phyloP scores from a whole-genome alignment of 2,888 invertebrate genomes.

The Eristalis pertinax region DNA sequence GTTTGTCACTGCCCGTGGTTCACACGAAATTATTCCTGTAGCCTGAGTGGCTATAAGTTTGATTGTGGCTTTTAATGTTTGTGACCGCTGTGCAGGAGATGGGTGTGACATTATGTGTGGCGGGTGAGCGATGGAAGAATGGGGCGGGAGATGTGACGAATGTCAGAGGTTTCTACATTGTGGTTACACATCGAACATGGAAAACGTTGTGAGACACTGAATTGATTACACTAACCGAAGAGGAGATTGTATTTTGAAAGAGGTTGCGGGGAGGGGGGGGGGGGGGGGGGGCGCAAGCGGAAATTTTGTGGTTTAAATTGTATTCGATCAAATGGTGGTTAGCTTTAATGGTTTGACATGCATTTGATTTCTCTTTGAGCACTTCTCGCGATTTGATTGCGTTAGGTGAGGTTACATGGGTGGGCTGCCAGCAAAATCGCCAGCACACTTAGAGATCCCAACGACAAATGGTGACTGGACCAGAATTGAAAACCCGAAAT shows the following conservation, averaged over 20 bases:
- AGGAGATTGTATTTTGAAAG: background rate
- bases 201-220: background rate
- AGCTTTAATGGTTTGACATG: background rate
- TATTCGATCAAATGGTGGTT: too few species aligned
- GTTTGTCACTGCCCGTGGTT: constrained; percentile 19
- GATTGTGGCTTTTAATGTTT: constrained; percentile 51
- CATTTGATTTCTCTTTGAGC: background rate
- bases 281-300: background rate
- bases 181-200: background rate
- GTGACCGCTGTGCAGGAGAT: background rate
- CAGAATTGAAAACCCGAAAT: too few species aligned
- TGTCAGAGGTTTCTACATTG: background rate
- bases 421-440: too few species aligned
- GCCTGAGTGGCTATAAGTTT: constrained; percentile 57
- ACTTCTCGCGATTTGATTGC: too few species aligned
- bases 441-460: too few species aligned
- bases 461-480: too few species aligned
- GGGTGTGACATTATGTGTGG: background rate
- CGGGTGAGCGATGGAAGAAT: too few species aligned
- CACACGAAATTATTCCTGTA: constrained; percentile 49
- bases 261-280: background rate
- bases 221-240: background rate
- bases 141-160: background rate
- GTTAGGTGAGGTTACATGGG: too few species aligned
- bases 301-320: background rate